phyloP scores from a whole-genome alignment of 92 coral and sea anemone species.

The Muricea muricata region DNA sequence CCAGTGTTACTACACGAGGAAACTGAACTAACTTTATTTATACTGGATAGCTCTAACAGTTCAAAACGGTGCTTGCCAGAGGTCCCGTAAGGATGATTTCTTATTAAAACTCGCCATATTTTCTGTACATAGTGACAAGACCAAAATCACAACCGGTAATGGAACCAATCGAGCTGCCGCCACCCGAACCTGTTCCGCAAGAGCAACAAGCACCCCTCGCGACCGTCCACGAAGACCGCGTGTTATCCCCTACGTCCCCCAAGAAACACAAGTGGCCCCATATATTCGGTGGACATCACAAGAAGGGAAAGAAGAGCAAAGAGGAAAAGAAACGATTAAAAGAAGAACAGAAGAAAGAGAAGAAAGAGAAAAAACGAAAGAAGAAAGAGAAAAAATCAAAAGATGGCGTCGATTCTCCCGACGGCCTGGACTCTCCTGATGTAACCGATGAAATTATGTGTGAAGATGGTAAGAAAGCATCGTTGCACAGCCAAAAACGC shows the following conservation, averaged over 20 bases:
- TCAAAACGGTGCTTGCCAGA: no score
- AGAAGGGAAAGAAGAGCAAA: slow-evolving; percentile 28
- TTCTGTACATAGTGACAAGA: background rate
- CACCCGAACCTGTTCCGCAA: background rate
- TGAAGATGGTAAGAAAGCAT: no score
- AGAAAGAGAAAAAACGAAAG: slow-evolving; percentile 27
- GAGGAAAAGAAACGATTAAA: slow-evolving; percentile 36
- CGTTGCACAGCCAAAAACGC: no score
- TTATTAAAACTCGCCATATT: background rate
- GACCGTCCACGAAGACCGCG: slow-evolving; percentile 42
- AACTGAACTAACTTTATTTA: background rate
- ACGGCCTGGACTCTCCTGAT: background rate
- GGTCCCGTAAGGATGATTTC: no score
- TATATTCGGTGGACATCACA: slow-evolving; percentile 22
- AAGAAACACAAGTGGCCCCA: slow-evolving; percentile 2
- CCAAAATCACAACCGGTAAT: background rate
- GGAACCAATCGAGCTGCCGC: background rate
- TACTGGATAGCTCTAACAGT: background rate
- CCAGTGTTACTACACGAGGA: background rate
- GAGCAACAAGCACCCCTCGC: slow-evolving; percentile 3
- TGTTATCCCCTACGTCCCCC: slow-evolving; percentile 37
- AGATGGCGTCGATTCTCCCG: background rate
- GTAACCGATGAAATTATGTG: no score
- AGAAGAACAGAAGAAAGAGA: slow-evolving; percentile 28
- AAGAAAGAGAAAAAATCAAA: slow-evolving; percentile 30